Evolutionary conservation across 1,140 invertebrate genomes (phyloP).

Genomic region (Palaemon carinicauda): DNA sequence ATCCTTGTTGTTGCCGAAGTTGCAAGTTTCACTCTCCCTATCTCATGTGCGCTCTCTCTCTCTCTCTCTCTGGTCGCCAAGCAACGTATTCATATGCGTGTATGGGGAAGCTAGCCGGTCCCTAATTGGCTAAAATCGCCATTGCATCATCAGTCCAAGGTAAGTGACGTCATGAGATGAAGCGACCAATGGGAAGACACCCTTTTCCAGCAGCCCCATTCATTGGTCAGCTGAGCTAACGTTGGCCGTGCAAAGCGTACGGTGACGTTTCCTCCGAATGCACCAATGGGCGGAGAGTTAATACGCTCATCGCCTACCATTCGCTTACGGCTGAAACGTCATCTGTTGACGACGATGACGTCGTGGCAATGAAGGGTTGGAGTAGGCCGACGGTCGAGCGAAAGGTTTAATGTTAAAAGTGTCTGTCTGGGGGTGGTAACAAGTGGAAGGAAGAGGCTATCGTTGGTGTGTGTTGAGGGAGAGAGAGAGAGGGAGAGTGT

Average conservation of each 20-base stretch:
- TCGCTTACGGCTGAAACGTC: conserved; percentile 22
- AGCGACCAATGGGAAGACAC: conserved; percentile 23
- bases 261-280: conserved; percentile 41
- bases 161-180: conserved; percentile 34
- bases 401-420: conserved; percentile 55
- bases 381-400: conserved; percentile 40
- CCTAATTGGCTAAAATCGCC: conserved; percentile 48
- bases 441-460: conserved; percentile 45
- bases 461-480: conserved; percentile 28
- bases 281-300: conserved; percentile 21
- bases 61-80: not conserved
- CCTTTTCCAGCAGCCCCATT: conserved; percentile 34
- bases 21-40: conserved; percentile 4
- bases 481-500: conserved; percentile 7
- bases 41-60: not conserved
- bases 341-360: conserved; percentile 7
- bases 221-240: conserved; percentile 41
- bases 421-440: conserved; percentile 38
- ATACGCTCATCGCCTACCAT: conserved; percentile 6
- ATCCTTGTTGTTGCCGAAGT: not conserved
- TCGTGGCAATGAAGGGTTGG: conserved; percentile 45
- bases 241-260: conserved; percentile 48
- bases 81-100: conserved; percentile 3
- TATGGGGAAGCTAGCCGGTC: not conserved
- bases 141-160: conserved; percentile 50